Base-by-base conservation (phyloP, 2,888 invertebrate species). In the Mimas tiliae region DNA sequence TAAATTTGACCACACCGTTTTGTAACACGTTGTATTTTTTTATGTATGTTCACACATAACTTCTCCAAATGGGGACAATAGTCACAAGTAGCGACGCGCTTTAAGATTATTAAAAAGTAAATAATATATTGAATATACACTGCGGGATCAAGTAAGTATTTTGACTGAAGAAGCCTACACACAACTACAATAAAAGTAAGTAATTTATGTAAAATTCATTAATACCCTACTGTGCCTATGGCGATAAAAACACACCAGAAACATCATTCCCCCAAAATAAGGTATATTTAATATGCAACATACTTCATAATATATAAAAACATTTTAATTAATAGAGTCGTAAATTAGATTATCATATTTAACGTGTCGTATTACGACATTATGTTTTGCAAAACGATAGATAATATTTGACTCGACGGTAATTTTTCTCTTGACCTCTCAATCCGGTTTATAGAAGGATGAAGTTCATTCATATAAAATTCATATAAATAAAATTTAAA, bases 311-410 rank as follows among this genome's bases (percentile, higher is more conserved):
- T 38, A 38, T 38, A 34, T 55, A 14, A 55, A 55, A 55, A 55
- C 38, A 16, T 55, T 55, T 55, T 55, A 38, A 55, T 55, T 55
- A 38, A 16, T 38, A 11, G 11, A 16, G 38, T 38, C 38, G 38
- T 55, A 55, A 55, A 55, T 34, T 34, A 38, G 9, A 55, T 55
- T 55, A 27, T 27, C 27, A 55, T 38, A 1, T 55, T 55, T 38
- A 55, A 33, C 1, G 55, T 38, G 55, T 55, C 55, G 4, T 38
- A 34, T 55, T 55, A 38, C 38, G 34, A 4, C 55, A 55, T 55
- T 55, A 38, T 34, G 19, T 55, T 55, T 38, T 38, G 55, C 55
- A 16, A 16, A 55, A 38, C 9, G 38, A 4, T 33, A 55, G 55
- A 55, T 55, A 38, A 2, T 34, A 19, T 55, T 11, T 55, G 34